Percentiles rank a stretch among this genome's conserved stretches.
These are phyloP conservation scores for Mirounga angustirostris DNA, from an alignment of 2,113 vertebrate species.

Conservation along the genomic window DNA sequence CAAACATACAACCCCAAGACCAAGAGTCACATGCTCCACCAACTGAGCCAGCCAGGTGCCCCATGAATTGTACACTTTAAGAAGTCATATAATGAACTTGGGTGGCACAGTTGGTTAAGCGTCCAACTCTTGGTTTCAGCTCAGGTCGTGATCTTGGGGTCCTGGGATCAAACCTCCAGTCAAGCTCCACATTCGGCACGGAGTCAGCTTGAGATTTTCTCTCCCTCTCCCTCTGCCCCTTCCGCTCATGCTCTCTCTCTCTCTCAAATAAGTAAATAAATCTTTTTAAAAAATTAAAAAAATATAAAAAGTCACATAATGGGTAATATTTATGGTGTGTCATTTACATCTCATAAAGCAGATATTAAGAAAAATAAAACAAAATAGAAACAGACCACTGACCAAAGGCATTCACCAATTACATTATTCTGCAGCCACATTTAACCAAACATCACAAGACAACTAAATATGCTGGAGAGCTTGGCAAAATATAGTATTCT, in stretches of 20 bases:
- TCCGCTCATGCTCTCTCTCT: neutral
- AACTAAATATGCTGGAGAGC: neutral
- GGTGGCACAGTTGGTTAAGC: neutral
- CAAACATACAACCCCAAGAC: neutral
- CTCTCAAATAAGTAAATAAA: neutral
- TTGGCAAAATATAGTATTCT: slow-evolving; percentile 19
- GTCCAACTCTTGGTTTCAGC: neutral
- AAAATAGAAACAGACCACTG: neutral
- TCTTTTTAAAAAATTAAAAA: neutral
- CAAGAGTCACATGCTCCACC: neutral
- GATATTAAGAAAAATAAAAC: slow-evolving; percentile 9
- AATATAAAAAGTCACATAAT: neutral
- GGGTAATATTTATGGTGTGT: neutral
- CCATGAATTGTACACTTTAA: neutral
- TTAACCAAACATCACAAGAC: neutral
- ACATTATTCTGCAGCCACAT: neutral
- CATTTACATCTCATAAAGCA: slow-evolving; percentile 9
- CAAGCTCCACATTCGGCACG: neutral
- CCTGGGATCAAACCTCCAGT: neutral
- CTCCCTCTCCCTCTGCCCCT: neutral
- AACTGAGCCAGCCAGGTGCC: neutral
- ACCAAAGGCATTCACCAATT: neutral
- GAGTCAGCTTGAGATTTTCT: neutral
- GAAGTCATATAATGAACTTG: neutral
- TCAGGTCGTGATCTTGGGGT: neutral